A percentile compares a stretch with the other conserved stretches of the same genome.
phyloP scores from a whole-genome alignment of 92 coral and sea anemone species.

The Porites divaricata region DNA sequence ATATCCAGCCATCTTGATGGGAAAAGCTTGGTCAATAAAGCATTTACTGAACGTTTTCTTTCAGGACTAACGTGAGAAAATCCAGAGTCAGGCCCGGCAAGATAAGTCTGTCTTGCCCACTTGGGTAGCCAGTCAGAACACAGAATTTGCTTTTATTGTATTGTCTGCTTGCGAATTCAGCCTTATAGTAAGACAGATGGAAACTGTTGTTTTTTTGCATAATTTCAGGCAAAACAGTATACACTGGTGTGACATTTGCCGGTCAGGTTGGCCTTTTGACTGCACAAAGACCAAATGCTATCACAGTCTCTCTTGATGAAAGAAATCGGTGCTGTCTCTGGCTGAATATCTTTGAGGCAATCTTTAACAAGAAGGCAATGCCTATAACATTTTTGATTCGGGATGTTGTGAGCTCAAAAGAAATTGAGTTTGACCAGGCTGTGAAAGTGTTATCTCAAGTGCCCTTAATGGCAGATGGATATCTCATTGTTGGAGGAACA shows the following conservation, averaged over 20 bases:
- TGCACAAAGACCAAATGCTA: conserved; percentile 77
- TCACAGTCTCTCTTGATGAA: conserved; percentile 84
- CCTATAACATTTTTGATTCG: conserved; percentile 84
- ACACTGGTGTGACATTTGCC: conserved; percentile 87
- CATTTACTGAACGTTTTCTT: too few species aligned
- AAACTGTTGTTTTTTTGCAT: not conserved
- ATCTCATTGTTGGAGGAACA: conserved; percentile 84
- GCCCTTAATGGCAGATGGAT: conserved; percentile 74
- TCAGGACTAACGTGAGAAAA: too few species aligned
- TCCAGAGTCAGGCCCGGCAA: too few species aligned
- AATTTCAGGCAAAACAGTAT: conserved; percentile 71
- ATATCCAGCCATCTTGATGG: too few species aligned
- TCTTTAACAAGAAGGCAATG: conserved; percentile 74
- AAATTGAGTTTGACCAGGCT: conserved; percentile 68
- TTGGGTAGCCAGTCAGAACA: too few species aligned
- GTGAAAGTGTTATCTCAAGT: conserved; percentile 55
- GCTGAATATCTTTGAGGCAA: conserved; percentile 77
- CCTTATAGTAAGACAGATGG: too few species aligned
- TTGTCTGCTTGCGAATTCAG: too few species aligned
- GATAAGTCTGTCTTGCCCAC: too few species aligned
- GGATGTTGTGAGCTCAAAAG: conserved; percentile 59
- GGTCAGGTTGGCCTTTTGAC: conserved; percentile 87
- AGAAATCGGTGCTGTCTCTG: conserved; percentile 82
- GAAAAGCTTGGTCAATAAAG: too few species aligned
- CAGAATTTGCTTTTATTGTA: too few species aligned